Conservation (phyloP, 2,797 vertebrate genomes). For the Hipposideros larvatus region DNA sequence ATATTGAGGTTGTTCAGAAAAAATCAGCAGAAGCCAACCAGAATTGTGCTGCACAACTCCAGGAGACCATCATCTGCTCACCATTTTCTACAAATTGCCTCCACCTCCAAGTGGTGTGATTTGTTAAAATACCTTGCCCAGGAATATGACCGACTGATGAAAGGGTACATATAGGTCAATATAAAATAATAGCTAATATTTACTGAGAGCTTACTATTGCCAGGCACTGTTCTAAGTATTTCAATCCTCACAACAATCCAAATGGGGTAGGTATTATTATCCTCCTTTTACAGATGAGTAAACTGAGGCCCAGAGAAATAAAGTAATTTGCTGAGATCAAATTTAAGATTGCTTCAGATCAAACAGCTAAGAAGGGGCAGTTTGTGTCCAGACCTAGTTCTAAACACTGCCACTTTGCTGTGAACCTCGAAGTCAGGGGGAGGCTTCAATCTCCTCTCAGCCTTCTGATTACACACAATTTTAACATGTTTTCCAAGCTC, state of each 20-base stretch:
- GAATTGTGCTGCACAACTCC: neutral
- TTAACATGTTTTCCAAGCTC: constrained; percentile 52
- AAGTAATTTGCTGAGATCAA: constrained; percentile 41
- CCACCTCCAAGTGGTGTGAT: constrained; percentile 30
- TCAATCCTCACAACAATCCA: neutral
- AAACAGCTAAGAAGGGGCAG: neutral
- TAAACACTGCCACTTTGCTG: neutral
- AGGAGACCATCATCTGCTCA: neutral
- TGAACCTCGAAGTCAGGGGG: neutral
- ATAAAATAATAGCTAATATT: constrained; percentile 55
- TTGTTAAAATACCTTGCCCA: constrained; percentile 55
- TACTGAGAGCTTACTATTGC: constrained; percentile 44
- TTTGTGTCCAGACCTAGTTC: constrained; percentile 4
- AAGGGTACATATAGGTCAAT: constrained; percentile 46
- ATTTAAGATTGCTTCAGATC: constrained; percentile 47
- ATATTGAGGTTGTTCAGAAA: constrained; percentile 27
- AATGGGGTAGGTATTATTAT: constrained; percentile 14
- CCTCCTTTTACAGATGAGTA: constrained; percentile 51
- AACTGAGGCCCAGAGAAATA: constrained; percentile 42
- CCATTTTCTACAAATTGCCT: constrained; percentile 39
- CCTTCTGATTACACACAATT: constrained; percentile 7
- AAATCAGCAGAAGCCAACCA: constrained; percentile 27
- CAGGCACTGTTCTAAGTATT: constrained; percentile 41
- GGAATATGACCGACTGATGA: constrained; percentile 3
- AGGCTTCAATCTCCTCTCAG: neutral